Evolutionary conservation across 2,797 vertebrate species (phyloP), one percentile per base, ranked within the genome.

Genomic region (Enteromius treurensis): DNA sequence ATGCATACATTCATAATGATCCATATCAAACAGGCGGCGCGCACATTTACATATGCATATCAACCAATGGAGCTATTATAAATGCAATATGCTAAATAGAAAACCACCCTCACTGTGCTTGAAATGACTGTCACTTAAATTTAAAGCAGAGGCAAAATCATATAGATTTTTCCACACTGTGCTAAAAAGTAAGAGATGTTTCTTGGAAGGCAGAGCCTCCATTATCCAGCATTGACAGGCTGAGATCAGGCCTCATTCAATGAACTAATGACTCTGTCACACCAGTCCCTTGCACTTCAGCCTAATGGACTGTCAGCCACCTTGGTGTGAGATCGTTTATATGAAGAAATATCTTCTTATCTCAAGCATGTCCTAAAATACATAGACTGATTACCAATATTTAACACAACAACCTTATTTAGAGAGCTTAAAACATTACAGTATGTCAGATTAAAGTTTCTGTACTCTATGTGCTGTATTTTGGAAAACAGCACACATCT

Each of bases 281-380:
- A 79, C 77, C 76, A 87, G 85, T 82, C 80, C 85, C 49, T 81
- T 79, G 85, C 88, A 89, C 83, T 87, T 85, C 84, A 65, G 75
- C 83, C 86, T 89, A 89, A 88, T 85, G 76, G 87, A 88, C 84
- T 88, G 86, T 88, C 87, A 87, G 86, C 80, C 83, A 87, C 84
- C 84, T 83, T 74, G 62, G 81, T 85, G 79, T 60, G 26, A 86
- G 81, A 85, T 80, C 75, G 83, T 87, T 89, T 87, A 89, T 87
- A 83, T 90, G 82, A 86, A 87, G 83, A 89, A 88, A 90, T 87
- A 88, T 90, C 81, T 84, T 84, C 84, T 76, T 77, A 80, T 82
- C 81, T 84, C 70, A 85, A 81, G 86, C 86, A 88, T 82, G 78
- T 82, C 81, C 69, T 65, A 86, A 82, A 85, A 84, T 80, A 78